Evolutionary conservation across 2,797 vertebrate genomes (phyloP).

Genomic region (Oreortyx pictus): DNA sequence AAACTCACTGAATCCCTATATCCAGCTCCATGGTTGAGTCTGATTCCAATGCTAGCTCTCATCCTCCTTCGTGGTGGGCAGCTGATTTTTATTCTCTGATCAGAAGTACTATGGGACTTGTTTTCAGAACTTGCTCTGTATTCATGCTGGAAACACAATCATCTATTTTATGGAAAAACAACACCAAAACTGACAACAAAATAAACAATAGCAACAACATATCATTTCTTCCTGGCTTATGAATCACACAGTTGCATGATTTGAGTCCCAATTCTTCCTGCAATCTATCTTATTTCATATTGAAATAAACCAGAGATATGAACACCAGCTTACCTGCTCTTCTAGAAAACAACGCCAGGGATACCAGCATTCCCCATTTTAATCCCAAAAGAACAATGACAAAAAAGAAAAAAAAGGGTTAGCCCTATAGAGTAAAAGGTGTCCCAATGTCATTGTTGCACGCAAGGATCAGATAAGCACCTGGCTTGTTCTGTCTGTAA

Average conservation of each 20-base stretch:
- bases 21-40: not conserved
- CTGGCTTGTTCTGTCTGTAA: slow-evolving; percentile 70
- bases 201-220: not conserved
- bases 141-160: slow-evolving; percentile 22
- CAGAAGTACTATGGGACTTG: not conserved
- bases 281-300: slow-evolving; percentile 31
- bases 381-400: not conserved
- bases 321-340: slow-evolving; percentile 1
- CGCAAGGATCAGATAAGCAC: slow-evolving; percentile 66
- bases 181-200: too few species aligned
- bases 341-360: not conserved
- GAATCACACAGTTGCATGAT: slow-evolving; percentile 26
- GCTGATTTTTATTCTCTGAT: not conserved
- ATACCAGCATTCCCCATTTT: slow-evolving; percentile 28
- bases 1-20: not conserved
- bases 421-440: slow-evolving; percentile 64
- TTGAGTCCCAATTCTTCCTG: not conserved
- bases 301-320: not conserved
- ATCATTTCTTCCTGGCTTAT: slow-evolving; percentile 23
- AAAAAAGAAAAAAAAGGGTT: not conserved
- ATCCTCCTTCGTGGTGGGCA: not conserved
- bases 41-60: not conserved
- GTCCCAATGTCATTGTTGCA: slow-evolving; percentile 24
- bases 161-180: not conserved
- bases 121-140: slow-evolving; percentile 30